Evolutionary conservation across 2,113 vertebrate genomes (phyloP), one percentile per base, ranked within the genome.

Genomic region (Bos taurus): DNA sequence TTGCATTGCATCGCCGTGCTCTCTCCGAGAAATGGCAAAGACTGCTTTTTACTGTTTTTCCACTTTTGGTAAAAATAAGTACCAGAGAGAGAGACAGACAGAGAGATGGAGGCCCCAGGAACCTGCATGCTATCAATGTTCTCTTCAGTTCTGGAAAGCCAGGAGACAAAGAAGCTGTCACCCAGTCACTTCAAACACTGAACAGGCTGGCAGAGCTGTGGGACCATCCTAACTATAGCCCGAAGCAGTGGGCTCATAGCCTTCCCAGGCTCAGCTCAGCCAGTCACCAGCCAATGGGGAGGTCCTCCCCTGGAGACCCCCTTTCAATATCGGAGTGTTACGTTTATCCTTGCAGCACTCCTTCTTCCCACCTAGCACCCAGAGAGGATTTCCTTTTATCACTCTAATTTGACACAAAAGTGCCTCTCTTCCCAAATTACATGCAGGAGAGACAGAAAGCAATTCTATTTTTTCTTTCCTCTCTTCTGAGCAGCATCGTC

Each of bases 341-440:
- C 15, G 13, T 15, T 48, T 77, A 54, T 48, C 43, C 23, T 52
- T 87, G 54, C 48, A 78, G 30, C 21, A 50, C 36, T 46, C 74
- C 28, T 21, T 54, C 30, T 57, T 40, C 7, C 28, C 17, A 46
- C 56, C 30, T 48, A 60, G 23, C 17, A 60, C 60, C 40, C 59
- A 60, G 33, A 21, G 25, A 30, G 71, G 25, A 28, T 91, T 95
- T 93, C 91, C 57, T 94, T 71, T 87, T 56, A 64, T 77, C 64
- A 87, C 6, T 92, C 54, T 83, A 93, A 93, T 78, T 82, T 56
- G 46, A 95, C 54, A 97, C 60, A 87, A 88, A 92, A 25, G 17
- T 54, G 23, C 36, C 46, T 93, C 30, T 91, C 30, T 97, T 87
- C 91, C 80, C 86, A 97, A 96, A 91, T 90, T n/a, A 9, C 5